A percentile compares a stretch with the other conserved stretches of the same genome.
Conservation (phyloP, 2,113 vertebrate genomes). For the Otocyon megalotis region DNA sequence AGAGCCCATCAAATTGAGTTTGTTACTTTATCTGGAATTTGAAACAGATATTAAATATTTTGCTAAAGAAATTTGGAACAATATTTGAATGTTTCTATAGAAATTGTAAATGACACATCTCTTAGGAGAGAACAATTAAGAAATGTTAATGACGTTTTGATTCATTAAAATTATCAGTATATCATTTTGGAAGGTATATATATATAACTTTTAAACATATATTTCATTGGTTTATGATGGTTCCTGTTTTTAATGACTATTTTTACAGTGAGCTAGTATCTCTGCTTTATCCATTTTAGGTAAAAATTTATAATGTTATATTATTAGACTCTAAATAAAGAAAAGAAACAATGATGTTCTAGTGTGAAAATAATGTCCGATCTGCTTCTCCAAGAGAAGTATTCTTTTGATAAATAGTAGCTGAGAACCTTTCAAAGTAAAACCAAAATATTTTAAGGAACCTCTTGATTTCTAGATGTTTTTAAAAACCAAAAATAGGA, state of each 20-base stretch:
- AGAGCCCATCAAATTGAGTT: neutral
- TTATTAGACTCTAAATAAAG: neutral
- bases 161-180: neutral
- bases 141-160: neutral
- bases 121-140: neutral
- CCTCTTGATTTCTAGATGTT: conserved; percentile 58
- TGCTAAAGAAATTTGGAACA: conserved; percentile 38
- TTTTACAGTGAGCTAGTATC: neutral
- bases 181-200: neutral
- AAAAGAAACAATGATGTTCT: neutral
- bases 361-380: neutral
- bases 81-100: conserved; percentile 11
- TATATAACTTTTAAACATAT: neutral
- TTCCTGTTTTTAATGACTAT: neutral
- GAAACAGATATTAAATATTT: neutral
- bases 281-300: neutral
- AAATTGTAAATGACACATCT: neutral
- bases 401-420: neutral
- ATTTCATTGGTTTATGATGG: neutral
- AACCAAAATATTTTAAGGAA: conserved; percentile 45
- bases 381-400: neutral
- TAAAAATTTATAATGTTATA: neutral
- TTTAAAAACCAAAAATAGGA: conserved; percentile 61
- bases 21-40: conserved; percentile 38
- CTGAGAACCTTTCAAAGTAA: neutral